Evolutionary conservation across 2,797 vertebrate genomes (phyloP).

Genomic region (Scyliorhinus canicula): DNA sequence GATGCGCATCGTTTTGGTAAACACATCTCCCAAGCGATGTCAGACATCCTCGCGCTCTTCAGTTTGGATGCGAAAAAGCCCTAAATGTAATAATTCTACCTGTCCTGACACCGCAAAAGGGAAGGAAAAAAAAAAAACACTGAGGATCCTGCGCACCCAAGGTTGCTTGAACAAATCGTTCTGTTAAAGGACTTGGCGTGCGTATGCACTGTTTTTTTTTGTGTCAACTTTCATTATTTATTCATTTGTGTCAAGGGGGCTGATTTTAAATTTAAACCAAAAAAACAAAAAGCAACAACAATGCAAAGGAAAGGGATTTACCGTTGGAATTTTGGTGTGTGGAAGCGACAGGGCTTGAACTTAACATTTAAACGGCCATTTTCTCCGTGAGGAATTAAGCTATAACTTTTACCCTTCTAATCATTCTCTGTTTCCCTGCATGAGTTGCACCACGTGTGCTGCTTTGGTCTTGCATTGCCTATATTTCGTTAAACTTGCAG

Average conservation of each 20-base stretch:
- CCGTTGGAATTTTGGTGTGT: background rate
- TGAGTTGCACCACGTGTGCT: too few species aligned
- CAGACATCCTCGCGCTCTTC: constrained; percentile 66
- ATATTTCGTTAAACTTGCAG: too few species aligned
- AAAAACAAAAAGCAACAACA: constrained; percentile 32
- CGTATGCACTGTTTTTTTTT: constrained; percentile 20
- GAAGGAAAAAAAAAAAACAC: background rate
- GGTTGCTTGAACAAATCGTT: too few species aligned
- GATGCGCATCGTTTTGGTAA: constrained; percentile 68
- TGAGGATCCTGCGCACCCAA: background rate
- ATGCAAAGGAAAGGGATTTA: constrained; percentile 30
- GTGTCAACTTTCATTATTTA: constrained; percentile 33
- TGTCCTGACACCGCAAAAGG: constrained; percentile 61
- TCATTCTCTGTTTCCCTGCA: background rate
- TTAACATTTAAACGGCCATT: background rate
- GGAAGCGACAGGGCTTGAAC: background rate
- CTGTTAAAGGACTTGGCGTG: background rate
- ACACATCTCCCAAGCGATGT: constrained; percentile 63
- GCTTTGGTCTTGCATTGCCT: background rate
- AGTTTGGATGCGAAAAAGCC: constrained; percentile 50
- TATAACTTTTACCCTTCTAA: background rate
- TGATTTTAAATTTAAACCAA: constrained; percentile 36
- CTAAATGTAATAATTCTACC: constrained; percentile 42
- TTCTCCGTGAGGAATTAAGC: background rate
- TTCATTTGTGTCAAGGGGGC: constrained; percentile 23